These are phyloP conservation scores for Tinamus guttatus DNA, from an alignment of 2,113 vertebrate species.

Conservation along the genomic window DNA sequence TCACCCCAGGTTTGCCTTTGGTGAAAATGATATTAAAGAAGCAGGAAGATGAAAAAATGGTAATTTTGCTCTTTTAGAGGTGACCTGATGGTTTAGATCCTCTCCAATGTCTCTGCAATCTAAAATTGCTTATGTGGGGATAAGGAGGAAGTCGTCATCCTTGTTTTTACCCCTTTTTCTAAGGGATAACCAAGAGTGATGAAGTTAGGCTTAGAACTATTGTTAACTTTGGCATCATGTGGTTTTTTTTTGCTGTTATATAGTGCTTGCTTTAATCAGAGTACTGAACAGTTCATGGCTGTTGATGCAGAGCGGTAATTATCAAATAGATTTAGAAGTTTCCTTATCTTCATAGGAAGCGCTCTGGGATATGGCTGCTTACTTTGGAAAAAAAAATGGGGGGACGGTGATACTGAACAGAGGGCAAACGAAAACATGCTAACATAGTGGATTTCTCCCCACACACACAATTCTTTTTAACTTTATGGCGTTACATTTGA, in stretches of 20 bases:
- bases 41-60: not conserved
- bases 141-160: not conserved
- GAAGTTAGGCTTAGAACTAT: not conserved
- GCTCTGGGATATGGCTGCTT: not conserved
- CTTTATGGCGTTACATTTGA: not conserved
- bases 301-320: not conserved
- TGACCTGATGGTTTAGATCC: not conserved
- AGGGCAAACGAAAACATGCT: not conserved
- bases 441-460: not conserved
- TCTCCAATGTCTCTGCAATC: not conserved
- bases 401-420: not conserved
- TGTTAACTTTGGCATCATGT: no score
- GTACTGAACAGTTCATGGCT: not conserved
- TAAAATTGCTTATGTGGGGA: not conserved
- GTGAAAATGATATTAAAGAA: not conserved
- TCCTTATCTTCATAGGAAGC: not conserved
- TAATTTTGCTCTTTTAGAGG: not conserved
- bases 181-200: not conserved
- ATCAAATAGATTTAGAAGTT: not conserved
- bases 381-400: not conserved
- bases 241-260: not conserved
- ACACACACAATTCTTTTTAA: not conserved
- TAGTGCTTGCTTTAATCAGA: slow-evolving; percentile 9
- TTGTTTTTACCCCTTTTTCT: not conserved
- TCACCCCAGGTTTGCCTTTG: not conserved